Percentiles rank a stretch among this genome's conserved stretches.
These are phyloP conservation scores for Mongoloraphidia duomilia DNA, from an alignment of 2,888 invertebrate species.

Conservation along the genomic window DNA sequence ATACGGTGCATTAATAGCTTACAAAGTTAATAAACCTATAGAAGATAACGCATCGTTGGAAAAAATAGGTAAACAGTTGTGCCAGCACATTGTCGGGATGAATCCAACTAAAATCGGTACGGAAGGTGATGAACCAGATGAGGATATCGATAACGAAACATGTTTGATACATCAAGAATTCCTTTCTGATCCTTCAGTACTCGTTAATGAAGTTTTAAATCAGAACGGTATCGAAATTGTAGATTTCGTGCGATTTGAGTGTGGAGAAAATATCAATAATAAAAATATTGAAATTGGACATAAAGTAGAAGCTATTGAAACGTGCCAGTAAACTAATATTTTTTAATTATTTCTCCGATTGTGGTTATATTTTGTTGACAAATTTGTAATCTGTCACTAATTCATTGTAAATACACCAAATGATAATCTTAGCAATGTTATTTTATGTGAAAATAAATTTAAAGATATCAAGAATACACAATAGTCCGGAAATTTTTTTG, in stretches of 20 bases:
- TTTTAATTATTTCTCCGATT: constrained; percentile 1
- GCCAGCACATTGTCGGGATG: constrained; percentile 88
- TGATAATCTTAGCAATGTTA: too few relatives aligned
- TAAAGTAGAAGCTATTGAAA: constrained; percentile 43
- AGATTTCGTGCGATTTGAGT: constrained; percentile 77
- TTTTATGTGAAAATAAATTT: background rate
- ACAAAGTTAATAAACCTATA: constrained; percentile 33
- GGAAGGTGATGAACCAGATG: constrained; percentile 43
- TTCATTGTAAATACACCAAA: too few relatives aligned
- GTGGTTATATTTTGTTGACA: too few relatives aligned
- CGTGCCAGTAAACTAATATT: constrained; percentile 37
- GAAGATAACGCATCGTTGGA: constrained; percentile 25
- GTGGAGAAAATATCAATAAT: constrained; percentile 48
- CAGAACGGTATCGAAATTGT: constrained; percentile 50
- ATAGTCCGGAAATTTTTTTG: constrained; percentile 4
- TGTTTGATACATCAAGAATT: constrained; percentile 78
- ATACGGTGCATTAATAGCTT: constrained; percentile 73
- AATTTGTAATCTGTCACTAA: too few relatives aligned
- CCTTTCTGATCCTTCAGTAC: constrained; percentile 59
- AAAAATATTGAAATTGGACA: constrained; percentile 32
- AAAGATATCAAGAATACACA: constrained; percentile 5
- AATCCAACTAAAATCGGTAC: constrained; percentile 63
- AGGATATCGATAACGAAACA: constrained; percentile 59
- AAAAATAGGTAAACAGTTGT: constrained; percentile 55
- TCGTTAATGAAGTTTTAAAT: constrained; percentile 56